Percentiles rank a stretch among this genome's conserved stretches.
phyloP scores from a whole-genome alignment of 2,888 invertebrate species.

The Hanleya hanleyi region DNA sequence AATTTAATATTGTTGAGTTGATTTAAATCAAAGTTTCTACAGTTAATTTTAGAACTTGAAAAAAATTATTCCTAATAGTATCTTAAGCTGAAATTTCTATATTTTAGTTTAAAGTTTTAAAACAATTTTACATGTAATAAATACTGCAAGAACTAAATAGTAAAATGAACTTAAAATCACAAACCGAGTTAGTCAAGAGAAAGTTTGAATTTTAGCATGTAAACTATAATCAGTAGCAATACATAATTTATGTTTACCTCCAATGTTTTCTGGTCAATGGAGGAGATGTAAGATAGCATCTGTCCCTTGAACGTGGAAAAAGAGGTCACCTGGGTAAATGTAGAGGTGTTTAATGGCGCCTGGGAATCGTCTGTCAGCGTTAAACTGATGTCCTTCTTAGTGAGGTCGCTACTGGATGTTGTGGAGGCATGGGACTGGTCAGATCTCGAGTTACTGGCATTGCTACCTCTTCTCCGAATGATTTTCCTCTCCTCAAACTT shows the following conservation, averaged over 20 bases:
- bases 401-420: neutral
- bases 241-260: slow-evolving; percentile 13
- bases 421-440: neutral
- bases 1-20: too few species aligned
- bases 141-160: too few species aligned
- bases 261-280: slow-evolving; percentile 16
- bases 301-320: slow-evolving; percentile 8
- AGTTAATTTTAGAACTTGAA: too few species aligned
- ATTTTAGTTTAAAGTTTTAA: too few species aligned
- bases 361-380: slow-evolving; percentile 5
- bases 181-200: too few species aligned
- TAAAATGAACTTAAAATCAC: too few species aligned
- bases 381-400: slow-evolving; percentile 16
- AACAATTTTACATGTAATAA: too few species aligned
- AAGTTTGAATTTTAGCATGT: too few species aligned
- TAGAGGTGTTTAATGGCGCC: neutral
- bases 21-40: too few species aligned
- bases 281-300: neutral
- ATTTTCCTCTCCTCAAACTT: slow-evolving; percentile 4
- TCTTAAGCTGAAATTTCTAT: too few species aligned
- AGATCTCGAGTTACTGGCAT: neutral
- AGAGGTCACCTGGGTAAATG: slow-evolving; percentile 11
- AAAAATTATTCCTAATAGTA: too few species aligned
- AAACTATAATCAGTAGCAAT: too few species aligned
- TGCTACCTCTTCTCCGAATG: neutral